Conservation (phyloP, 2,888 invertebrate genomes). For the Dryomyza anilis region DNA sequence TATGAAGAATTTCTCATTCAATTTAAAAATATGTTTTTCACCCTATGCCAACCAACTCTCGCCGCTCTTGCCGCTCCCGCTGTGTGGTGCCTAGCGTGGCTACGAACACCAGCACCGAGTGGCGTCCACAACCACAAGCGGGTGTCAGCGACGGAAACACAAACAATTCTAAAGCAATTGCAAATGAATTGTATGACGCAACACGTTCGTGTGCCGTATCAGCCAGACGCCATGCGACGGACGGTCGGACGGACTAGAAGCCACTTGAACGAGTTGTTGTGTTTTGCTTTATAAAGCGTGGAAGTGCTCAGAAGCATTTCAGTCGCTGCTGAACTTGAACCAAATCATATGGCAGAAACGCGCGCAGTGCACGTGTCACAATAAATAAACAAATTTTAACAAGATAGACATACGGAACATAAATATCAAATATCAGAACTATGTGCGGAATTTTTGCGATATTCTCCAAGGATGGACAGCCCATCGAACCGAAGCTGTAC, state of each 20-base stretch:
- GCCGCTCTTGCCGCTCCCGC: too few relatives aligned
- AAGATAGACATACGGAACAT: neutral
- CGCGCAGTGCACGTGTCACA: neutral
- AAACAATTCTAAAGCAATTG: neutral
- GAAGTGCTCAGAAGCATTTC: neutral
- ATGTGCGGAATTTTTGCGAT: slow-evolving; percentile 61
- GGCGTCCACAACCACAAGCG: neutral
- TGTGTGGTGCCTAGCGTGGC: neutral
- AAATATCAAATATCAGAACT: slow-evolving; percentile 10
- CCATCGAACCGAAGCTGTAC: slow-evolving; percentile 43
- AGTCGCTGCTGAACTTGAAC: slow-evolving; percentile 29
- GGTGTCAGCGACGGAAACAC: neutral
- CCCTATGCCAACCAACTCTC: too few relatives aligned
- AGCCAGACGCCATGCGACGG: neutral
- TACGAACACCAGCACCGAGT: neutral
- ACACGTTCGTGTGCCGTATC: slow-evolving; percentile 1
- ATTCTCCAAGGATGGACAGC: slow-evolving; percentile 52
- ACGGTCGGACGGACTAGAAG: neutral
- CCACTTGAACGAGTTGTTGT: neutral
- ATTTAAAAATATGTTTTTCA: too few relatives aligned
- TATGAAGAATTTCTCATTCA: too few relatives aligned
- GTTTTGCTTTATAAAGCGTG: slow-evolving; percentile 31
- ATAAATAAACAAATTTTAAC: neutral
- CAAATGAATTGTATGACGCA: slow-evolving; percentile 19
- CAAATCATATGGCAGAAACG: neutral